Evolutionary conservation across 2,888 invertebrate species (phyloP).

Genomic region (Xestoiulus laeticollis): DNA sequence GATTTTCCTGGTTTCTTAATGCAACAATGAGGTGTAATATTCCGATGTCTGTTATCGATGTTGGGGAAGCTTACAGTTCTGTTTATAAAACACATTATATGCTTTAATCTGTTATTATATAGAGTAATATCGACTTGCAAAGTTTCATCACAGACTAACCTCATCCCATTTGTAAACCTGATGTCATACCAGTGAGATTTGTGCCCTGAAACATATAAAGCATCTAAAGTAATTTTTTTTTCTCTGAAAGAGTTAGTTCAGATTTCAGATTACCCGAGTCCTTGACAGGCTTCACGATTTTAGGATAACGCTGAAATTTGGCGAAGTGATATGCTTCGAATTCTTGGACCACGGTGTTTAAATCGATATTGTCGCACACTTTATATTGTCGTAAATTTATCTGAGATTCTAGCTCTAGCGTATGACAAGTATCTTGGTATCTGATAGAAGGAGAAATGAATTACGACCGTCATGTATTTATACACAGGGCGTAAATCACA

Average conservation of each 20-base stretch:
- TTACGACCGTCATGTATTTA: not conserved
- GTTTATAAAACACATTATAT: not conserved
- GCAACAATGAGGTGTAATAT: constrained; percentile 46
- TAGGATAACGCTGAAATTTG: constrained; percentile 86
- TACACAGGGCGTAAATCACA: not conserved
- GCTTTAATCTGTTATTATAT: no score
- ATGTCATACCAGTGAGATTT: constrained; percentile 53
- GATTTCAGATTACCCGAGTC: constrained; percentile 46
- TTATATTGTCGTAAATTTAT: constrained; percentile 73
- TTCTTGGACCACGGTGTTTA: constrained; percentile 87
- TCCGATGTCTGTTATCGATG: constrained; percentile 46
- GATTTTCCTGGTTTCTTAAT: constrained; percentile 40
- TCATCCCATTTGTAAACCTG: constrained; percentile 41
- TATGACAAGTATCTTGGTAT: constrained; percentile 72
- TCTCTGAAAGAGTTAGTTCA: no score
- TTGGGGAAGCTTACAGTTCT: constrained; percentile 52
- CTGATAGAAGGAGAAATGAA: constrained; percentile 62
- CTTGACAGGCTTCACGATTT: constrained; percentile 71
- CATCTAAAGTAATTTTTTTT: no score
- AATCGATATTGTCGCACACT: constrained; percentile 90
- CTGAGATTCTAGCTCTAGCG: constrained; percentile 76
- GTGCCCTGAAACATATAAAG: constrained; percentile 1
- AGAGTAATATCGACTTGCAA: no score
- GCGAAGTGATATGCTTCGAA: constrained; percentile 86
- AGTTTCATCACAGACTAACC: not conserved